A percentile compares a stretch with the other conserved stretches of the same genome.
phyloP scores from a whole-genome alignment of 1,140 invertebrate genomes.

The Bombus consobrinus region DNA sequence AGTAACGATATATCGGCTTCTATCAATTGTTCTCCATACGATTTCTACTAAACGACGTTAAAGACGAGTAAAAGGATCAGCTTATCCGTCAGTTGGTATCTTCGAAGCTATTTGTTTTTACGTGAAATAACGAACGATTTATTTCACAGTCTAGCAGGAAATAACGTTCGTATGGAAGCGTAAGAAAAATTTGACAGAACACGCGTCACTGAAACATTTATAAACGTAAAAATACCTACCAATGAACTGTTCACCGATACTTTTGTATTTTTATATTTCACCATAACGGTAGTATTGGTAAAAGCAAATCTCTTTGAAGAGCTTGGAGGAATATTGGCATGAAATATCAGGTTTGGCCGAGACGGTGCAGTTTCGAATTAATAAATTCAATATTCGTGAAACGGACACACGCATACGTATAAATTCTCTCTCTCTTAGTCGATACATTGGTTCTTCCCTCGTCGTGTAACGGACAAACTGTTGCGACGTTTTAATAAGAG shows the following conservation, averaged over 20 bases:
- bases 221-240: background rate
- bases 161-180: no score
- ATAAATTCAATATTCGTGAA: background rate
- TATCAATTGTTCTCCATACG: no score
- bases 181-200: background rate
- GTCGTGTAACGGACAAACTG: background rate
- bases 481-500: conserved; percentile 12
- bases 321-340: background rate
- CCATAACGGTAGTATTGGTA: background rate
- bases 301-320: background rate
- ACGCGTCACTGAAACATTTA: background rate
- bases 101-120: no score
- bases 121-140: no score
- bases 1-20: accelerated
- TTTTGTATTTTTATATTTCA: conserved; percentile 5
- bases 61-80: no score
- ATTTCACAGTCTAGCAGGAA: no score
- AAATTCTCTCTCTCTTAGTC: background rate
- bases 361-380: background rate
- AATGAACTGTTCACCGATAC: background rate
- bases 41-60: no score
- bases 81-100: no score
- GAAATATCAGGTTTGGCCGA: background rate
- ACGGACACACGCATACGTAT: background rate
- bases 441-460: background rate